Evolutionary conservation across 2,888 invertebrate species (phyloP).

Genomic region (Hirudinaria manillensis): DNA sequence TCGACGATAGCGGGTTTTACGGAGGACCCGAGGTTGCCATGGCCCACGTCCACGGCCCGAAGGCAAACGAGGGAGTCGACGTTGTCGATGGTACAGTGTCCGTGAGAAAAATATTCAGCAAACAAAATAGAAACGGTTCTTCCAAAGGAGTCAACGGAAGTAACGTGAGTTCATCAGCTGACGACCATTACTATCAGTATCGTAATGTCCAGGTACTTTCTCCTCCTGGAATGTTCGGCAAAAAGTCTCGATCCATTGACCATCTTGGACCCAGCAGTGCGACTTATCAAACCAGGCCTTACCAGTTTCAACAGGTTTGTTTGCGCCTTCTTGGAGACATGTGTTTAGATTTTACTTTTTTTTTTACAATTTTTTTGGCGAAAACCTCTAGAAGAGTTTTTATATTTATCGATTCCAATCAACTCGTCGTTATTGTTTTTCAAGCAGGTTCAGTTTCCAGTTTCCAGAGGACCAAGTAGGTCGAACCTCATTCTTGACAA

Average conservation of each 20-base stretch:
- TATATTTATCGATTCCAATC: neutral
- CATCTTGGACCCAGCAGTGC: conserved; percentile 1
- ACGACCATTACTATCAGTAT: neutral
- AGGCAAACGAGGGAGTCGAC: neutral
- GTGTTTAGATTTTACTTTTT: neutral
- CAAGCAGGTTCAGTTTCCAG: neutral
- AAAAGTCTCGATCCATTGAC: conserved; percentile 5
- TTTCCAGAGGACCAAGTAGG: conserved; percentile 13
- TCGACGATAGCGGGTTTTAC: conserved; percentile 11
- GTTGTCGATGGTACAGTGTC: conserved; percentile 16
- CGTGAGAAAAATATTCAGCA: conserved; percentile 11
- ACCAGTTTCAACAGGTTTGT: conserved; percentile 3
- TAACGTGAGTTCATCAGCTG: conserved; percentile 1
- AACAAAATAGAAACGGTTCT: neutral
- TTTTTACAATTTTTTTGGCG: neutral
- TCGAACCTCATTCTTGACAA: neutral
- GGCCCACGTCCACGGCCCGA: conserved; percentile 13
- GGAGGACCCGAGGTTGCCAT: conserved; percentile 10
- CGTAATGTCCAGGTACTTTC: neutral
- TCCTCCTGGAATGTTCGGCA: conserved; percentile 2
- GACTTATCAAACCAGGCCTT: neutral
- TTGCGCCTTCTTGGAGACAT: neutral
- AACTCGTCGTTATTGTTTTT: neutral
- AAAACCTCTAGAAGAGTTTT: neutral
- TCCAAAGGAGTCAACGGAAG: neutral